phyloP scores from a whole-genome alignment of 2,797 vertebrate genomes.

The Sarcoramphus papa region DNA sequence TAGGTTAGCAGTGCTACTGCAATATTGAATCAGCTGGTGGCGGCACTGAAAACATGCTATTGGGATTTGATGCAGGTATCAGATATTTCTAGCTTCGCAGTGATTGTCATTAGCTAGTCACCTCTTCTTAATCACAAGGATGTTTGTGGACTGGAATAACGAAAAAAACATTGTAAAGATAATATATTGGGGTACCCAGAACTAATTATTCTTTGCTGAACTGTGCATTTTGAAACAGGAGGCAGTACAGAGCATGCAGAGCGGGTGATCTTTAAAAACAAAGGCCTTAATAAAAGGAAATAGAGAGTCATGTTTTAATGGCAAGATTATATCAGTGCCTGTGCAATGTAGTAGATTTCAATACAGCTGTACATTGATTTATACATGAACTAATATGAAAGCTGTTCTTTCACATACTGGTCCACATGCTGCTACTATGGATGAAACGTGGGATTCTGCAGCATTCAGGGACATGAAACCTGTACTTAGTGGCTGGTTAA shows the following conservation, averaged over 20 bases:
- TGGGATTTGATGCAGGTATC: not conserved
- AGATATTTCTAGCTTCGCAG: not conserved
- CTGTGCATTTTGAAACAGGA: not conserved
- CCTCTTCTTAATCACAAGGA: not conserved
- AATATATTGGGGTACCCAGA: not conserved
- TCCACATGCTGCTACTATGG: rapidly evolving
- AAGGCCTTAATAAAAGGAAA: not conserved
- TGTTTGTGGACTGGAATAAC: not conserved
- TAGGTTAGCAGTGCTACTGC: not conserved
- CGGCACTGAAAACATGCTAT: not conserved
- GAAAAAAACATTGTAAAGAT: not conserved
- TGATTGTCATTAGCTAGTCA: not conserved
- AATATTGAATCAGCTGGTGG: not conserved
- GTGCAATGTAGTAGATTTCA: not conserved
- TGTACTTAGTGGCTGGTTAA: not conserved
- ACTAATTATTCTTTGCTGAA: not conserved
- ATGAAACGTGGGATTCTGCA: not conserved
- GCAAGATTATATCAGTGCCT: not conserved
- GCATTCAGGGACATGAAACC: not conserved
- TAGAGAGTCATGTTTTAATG: not conserved
- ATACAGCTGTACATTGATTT: not conserved
- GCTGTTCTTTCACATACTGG: not conserved
- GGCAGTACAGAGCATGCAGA: not conserved
- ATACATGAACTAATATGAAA: not conserved
- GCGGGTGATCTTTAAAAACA: not conserved